Percentiles rank a stretch among this genome's conserved stretches.
These are phyloP conservation scores for Puma concolor DNA, from an alignment of 2,113 vertebrate genomes.

Conservation along the genomic window DNA sequence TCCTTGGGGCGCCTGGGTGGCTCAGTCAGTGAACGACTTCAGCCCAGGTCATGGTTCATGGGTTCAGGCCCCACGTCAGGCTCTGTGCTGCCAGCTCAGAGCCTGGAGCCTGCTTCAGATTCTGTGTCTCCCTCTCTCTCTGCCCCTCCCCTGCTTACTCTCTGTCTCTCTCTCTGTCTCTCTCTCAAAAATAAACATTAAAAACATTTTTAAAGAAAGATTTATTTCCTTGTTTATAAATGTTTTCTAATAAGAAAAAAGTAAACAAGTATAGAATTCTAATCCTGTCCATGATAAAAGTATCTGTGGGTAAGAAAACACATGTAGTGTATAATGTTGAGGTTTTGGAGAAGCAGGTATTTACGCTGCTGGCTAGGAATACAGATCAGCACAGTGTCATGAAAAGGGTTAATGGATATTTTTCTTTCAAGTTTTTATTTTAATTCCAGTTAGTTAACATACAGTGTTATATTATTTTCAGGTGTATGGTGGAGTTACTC, in stretches of 20 bases:
- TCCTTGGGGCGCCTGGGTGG: not conserved
- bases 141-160: too few species aligned
- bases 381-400: not conserved
- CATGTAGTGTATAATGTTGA: not conserved
- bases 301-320: not conserved
- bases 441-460: not conserved
- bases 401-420: not conserved
- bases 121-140: too few species aligned
- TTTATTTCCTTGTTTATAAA: not conserved
- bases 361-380: not conserved
- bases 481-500: not conserved
- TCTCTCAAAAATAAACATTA: too few species aligned
- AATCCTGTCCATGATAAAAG: not conserved
- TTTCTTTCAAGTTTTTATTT: not conserved
- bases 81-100: too few species aligned
- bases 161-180: too few species aligned
- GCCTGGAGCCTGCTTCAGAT: too few species aligned
- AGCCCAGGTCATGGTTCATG: too few species aligned
- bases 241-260: not conserved
- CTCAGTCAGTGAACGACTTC: too few species aligned
- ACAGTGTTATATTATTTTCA: not conserved
- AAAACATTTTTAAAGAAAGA: not conserved
- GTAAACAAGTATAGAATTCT: not conserved
- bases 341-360: constrained; percentile 7
- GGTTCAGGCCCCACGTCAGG: too few species aligned